Evolutionary conservation across 2,113 vertebrate genomes (phyloP).

Genomic region (Ahaetulla prasina): DNA sequence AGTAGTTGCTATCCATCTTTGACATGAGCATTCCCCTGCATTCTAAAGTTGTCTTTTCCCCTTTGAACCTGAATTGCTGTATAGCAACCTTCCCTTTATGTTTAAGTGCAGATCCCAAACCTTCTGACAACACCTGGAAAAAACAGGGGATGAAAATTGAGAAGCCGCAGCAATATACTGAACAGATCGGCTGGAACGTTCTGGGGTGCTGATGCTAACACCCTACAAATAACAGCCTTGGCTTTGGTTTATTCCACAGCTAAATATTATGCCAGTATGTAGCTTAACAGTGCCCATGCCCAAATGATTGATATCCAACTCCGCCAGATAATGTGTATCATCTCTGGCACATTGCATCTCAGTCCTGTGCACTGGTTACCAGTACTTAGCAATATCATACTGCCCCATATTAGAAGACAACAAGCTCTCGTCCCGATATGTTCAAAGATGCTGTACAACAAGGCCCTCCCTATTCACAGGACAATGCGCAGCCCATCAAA

Average conservation of each 20-base stretch:
- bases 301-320: not conserved
- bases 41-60: not conserved
- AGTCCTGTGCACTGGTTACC: not conserved
- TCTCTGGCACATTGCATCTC: not conserved
- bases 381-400: not conserved
- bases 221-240: not conserved
- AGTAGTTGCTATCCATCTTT: not conserved
- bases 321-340: not conserved
- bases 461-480: not conserved
- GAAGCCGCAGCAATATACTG: not conserved
- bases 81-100: not conserved
- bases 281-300: not conserved
- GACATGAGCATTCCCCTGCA: not conserved
- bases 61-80: not conserved
- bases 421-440: not conserved
- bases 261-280: not conserved
- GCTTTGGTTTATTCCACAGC: not conserved
- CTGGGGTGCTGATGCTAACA: not conserved
- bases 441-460: not conserved
- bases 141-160: not conserved
- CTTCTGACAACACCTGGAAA: not conserved
- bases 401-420: not conserved
- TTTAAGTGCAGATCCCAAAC: not conserved
- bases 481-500: not conserved
- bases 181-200: not conserved